phyloP scores from a whole-genome alignment of 2,113 vertebrate genomes.

The Dascyllus trimaculatus region DNA sequence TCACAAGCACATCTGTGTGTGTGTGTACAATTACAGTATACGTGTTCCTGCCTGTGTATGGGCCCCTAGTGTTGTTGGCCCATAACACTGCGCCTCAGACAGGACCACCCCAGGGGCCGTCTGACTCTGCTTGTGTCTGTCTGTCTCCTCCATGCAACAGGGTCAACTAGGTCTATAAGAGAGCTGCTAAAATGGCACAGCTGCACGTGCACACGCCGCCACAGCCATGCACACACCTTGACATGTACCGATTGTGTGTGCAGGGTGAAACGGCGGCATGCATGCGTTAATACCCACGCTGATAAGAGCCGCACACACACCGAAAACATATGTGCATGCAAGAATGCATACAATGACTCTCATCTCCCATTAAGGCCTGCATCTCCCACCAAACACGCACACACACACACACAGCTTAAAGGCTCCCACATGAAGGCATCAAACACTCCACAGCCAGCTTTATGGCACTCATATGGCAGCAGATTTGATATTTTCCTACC shows the following conservation, averaged over 20 bases:
- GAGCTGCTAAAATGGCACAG: conserved; percentile 65
- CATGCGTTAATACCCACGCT: conserved; percentile 11
- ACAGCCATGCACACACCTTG: conserved; percentile 24
- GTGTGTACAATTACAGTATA: conserved; percentile 63
- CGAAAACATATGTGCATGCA: conserved; percentile 56
- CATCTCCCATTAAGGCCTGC: conserved; percentile 67
- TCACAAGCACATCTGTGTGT: conserved; percentile 10
- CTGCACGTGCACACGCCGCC: conserved; percentile 61
- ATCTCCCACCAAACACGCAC: conserved; percentile 57
- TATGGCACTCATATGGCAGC: conserved; percentile 89
- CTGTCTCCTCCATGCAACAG: conserved; percentile 67
- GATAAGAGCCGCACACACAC: conserved; percentile 51
- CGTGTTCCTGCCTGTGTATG: conserved; percentile 65
- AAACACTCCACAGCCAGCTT: conserved; percentile 86
- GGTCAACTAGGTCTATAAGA: conserved; percentile 78
- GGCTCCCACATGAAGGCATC: conserved; percentile 88
- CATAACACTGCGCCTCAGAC: conserved; percentile 74
- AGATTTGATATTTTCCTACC: conserved; percentile 90
- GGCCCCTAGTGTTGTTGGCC: conserved; percentile 69
- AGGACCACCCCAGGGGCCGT: conserved; percentile 80
- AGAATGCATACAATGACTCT: conserved; percentile 68
- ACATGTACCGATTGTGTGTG: neutral
- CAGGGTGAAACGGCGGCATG: conserved; percentile 19
- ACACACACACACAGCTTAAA: conserved; percentile 74
- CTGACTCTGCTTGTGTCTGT: conserved; percentile 76